Conservation (phyloP, 2,113 vertebrate genomes). For the Pangasianodon hypophthalmus region DNA sequence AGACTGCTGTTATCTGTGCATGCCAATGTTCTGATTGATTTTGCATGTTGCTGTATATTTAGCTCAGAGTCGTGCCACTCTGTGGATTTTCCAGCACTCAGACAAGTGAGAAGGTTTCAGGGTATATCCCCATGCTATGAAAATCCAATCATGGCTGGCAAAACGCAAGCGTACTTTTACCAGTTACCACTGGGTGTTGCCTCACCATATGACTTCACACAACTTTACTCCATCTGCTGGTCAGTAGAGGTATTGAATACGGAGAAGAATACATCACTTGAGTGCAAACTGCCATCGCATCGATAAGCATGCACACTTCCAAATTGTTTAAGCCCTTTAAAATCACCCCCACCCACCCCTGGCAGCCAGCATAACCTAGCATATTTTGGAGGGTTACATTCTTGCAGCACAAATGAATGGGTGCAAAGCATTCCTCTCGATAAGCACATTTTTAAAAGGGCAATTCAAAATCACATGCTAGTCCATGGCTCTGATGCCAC, state of each 20-base stretch:
- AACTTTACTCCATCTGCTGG: slow-evolving; percentile 71
- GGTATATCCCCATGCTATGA: slow-evolving; percentile 54
- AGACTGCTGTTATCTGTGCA: neutral
- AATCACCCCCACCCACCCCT: neutral
- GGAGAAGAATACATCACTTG: neutral
- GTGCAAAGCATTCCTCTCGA: slow-evolving; percentile 46
- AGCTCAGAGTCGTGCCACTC: neutral
- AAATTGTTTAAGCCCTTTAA: slow-evolving; percentile 25
- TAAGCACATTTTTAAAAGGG: slow-evolving; percentile 49
- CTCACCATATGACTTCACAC: slow-evolving; percentile 47
- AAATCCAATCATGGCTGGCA: slow-evolving; percentile 60
- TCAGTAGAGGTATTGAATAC: slow-evolving; percentile 13
- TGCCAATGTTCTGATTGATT: neutral
- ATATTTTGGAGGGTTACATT: slow-evolving; percentile 51
- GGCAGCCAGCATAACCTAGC: slow-evolving; percentile 20
- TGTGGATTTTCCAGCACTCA: slow-evolving; percentile 43
- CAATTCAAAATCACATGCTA: slow-evolving; percentile 35
- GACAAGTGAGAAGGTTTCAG: slow-evolving; percentile 54
- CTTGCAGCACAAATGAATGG: slow-evolving; percentile 47
- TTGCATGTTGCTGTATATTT: neutral
- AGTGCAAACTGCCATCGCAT: neutral
- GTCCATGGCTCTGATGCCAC: slow-evolving; percentile 15
- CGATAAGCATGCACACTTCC: neutral
- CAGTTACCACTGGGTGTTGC: slow-evolving; percentile 66
- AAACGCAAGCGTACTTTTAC: slow-evolving; percentile 64